Conservation (phyloP, 2,888 invertebrate species). For the Brachypalpus laphriformis region DNA sequence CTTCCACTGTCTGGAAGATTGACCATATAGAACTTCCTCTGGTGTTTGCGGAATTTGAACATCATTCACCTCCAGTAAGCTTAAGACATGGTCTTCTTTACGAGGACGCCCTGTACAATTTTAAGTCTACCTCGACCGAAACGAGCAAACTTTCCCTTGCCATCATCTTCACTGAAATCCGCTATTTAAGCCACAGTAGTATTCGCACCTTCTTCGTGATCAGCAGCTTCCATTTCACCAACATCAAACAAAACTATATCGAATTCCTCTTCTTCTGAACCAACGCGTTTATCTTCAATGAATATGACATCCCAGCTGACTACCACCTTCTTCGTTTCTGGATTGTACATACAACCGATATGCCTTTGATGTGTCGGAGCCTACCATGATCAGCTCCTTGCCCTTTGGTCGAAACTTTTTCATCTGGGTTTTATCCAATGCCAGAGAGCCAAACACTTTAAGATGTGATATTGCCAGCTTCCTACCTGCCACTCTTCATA, state of each 20-base stretch:
- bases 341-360: conserved; percentile 28
- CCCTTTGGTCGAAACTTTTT: conserved; percentile 30
- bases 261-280: too few relatives aligned
- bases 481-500: too few relatives aligned
- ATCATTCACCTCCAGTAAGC: background rate
- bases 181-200: background rate
- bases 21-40: conserved; percentile 19
- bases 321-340: background rate
- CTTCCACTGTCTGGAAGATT: conserved; percentile 30
- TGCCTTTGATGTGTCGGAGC: conserved; percentile 3
- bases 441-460: conserved; percentile 35
- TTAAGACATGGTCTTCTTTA: conserved; percentile 2
- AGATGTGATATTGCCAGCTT: conserved; percentile 24
- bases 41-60: conserved; percentile 19
- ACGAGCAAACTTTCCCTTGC: too few relatives aligned
- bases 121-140: too few relatives aligned
- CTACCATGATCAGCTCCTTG: conserved; percentile 22
- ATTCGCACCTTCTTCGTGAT: too few relatives aligned
- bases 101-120: background rate
- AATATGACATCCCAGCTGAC: conserved; percentile 35
- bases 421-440: conserved; percentile 12
- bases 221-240: too few relatives aligned
- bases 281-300: background rate
- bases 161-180: background rate
- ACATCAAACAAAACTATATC: too few relatives aligned